Base-by-base conservation (phyloP, 2,113 vertebrate species). In the Cyanoliseus patagonus region DNA sequence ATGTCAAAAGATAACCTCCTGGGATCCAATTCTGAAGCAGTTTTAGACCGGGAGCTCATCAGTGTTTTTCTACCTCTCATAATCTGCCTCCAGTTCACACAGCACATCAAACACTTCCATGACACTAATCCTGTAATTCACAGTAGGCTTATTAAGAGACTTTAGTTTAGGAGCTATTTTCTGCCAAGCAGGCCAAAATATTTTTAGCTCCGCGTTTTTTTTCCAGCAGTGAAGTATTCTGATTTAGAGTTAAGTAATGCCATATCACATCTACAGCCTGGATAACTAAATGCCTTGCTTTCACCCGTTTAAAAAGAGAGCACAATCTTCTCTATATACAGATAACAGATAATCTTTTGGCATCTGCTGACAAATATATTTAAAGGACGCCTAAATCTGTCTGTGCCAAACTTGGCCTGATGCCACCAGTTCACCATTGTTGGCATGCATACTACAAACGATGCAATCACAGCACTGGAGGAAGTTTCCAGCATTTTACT, bases 331-430 rank as follows among this genome's bases (percentile, higher is more conserved):
- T 72, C 68, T 81, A 74, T 30, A 93, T 42, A 86, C 59, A 93
- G 83, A 93, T 63, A 87, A 94, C 53, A 93, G 79, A 90, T 82
- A 92, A 95, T 94, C 88, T 75, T 67, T 75, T 78, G 64, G 83
- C 86, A 94, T 94, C 76, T 92, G 88, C 69, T 95, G 80, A 93
- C 6, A 1, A 86, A 86, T n/a, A 72, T 81, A 92, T 94, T 94
- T 94, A 86, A 95, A 94, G 95, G 75, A 92, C 67, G 55, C 30
- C 88, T 93, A 95, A 92, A 94, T 90, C 80, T 66, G 52, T 76
- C 94, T 84, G 46, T 83, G 80, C 86, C 94, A 95, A 91, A 90
- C 66, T 92, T 91, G 91, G 94, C 55, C 28, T 59, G 33, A 78
- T 63, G 83, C 91, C 88, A 94, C 31, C 51, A 78, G 80, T 84